These are phyloP conservation scores for Eledona agricola DNA, from an alignment of 2,888 invertebrate species.

Conservation along the genomic window DNA sequence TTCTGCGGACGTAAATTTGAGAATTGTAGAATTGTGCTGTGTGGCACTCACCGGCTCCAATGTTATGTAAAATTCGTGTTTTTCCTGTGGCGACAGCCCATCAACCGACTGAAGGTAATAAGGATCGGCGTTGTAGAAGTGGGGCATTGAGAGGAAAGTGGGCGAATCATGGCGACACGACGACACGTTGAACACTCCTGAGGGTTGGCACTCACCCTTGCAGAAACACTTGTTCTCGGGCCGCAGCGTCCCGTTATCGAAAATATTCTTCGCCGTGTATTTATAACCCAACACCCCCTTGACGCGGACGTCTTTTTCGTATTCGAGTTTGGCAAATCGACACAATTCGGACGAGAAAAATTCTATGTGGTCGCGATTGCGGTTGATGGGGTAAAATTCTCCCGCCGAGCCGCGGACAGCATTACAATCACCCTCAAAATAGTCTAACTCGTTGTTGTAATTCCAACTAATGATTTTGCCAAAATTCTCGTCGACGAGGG, in stretches of 20 bases:
- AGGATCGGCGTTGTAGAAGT: conserved; percentile 79
- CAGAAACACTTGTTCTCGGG: conserved; percentile 76
- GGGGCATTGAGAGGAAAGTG: conserved; percentile 82
- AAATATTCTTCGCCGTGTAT: conserved; percentile 70
- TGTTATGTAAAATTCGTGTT: conserved; percentile 79
- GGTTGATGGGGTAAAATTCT: conserved; percentile 79
- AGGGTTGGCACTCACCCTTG: conserved; percentile 74
- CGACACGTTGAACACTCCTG: conserved; percentile 79
- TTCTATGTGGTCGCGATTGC: conserved; percentile 67
- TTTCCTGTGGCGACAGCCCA: conserved; percentile 73
- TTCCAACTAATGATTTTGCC: conserved; percentile 80
- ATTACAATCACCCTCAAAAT: conserved; percentile 69
- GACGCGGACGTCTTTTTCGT: conserved; percentile 66
- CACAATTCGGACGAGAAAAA: conserved; percentile 81
- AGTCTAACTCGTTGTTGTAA: conserved; percentile 66
- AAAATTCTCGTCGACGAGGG: conserved; percentile 72
- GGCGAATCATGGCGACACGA: conserved; percentile 81
- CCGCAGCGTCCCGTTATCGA: conserved; percentile 72
- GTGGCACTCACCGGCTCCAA: conserved; percentile 74
- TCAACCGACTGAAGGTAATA: conserved; percentile 68
- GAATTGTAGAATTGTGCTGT: conserved; percentile 2
- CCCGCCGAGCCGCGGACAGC: conserved; percentile 78
- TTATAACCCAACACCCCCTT: conserved; percentile 73
- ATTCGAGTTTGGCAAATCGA: conserved; percentile 71
- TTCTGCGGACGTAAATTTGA: conserved; percentile 64